phyloP scores from a whole-genome alignment of 2,113 vertebrate species.

The Lontra canadensis region DNA sequence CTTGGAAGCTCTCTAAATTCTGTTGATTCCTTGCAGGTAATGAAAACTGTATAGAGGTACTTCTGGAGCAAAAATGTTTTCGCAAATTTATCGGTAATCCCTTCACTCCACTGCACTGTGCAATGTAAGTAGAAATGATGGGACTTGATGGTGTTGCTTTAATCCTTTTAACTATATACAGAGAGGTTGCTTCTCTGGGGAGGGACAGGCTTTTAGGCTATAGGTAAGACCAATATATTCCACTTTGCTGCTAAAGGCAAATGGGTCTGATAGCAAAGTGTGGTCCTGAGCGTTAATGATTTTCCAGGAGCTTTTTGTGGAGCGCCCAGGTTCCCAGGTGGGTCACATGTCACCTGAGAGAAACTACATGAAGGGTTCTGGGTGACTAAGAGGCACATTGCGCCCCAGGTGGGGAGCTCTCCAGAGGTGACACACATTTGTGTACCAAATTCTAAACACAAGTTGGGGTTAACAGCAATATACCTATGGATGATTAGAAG shows the following conservation, averaged over 20 bases:
- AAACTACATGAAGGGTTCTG: background rate
- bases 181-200: background rate
- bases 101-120: slow-evolving; percentile 98
- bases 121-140: slow-evolving; percentile 89
- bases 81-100: slow-evolving; percentile 92
- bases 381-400: background rate
- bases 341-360: background rate
- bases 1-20: slow-evolving; percentile 35
- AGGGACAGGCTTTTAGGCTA: background rate
- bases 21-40: slow-evolving; percentile 89
- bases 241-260: slow-evolving; percentile 17
- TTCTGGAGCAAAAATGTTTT: slow-evolving; percentile 95
- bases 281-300: background rate
- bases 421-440: background rate
- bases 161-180: background rate
- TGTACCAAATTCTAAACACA: background rate
- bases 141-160: background rate
- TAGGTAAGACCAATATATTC: background rate
- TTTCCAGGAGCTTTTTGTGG: background rate
- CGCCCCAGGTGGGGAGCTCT: background rate
- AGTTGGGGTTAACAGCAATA: background rate
- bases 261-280: background rate
- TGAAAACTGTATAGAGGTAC: slow-evolving; percentile 96
- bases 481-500: background rate
- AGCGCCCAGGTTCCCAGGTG: no score